phyloP scores from a whole-genome alignment of 1,140 invertebrate genomes.

The Temnothorax nylanderi region DNA sequence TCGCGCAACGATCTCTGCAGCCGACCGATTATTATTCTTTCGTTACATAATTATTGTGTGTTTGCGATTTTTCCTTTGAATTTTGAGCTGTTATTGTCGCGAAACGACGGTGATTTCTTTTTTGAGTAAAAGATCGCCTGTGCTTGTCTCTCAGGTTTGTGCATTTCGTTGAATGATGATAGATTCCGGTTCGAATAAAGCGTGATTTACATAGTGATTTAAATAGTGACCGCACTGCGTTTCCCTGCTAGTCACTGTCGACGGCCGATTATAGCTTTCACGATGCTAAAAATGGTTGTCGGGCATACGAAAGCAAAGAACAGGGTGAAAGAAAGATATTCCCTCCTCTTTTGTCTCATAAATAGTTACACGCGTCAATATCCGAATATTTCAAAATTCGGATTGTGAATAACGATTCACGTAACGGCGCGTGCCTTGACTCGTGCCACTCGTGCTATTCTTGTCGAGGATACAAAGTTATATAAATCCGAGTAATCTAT shows the following conservation, averaged over 20 bases:
- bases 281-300: background rate
- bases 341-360: background rate
- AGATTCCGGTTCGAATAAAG: background rate
- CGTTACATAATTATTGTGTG: background rate
- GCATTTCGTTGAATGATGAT: background rate
- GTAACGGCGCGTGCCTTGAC: background rate
- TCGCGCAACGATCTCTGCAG: background rate
- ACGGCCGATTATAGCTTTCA: conserved; percentile 3
- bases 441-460: background rate
- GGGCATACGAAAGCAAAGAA: background rate
- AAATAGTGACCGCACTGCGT: background rate
- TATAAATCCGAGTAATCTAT: background rate
- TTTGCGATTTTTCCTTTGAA: background rate
- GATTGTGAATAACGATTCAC: background rate
- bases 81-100: background rate
- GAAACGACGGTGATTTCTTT: conserved; percentile 2
- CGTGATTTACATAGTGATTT: background rate
- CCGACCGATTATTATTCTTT: background rate
- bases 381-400: background rate
- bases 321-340: background rate
- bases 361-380: background rate
- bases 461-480: background rate
- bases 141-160: background rate
- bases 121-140: background rate
- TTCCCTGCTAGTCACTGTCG: background rate